Evolutionary conservation across 2,797 vertebrate genomes (phyloP).

Genomic region (Coccyzus lansbergi): DNA sequence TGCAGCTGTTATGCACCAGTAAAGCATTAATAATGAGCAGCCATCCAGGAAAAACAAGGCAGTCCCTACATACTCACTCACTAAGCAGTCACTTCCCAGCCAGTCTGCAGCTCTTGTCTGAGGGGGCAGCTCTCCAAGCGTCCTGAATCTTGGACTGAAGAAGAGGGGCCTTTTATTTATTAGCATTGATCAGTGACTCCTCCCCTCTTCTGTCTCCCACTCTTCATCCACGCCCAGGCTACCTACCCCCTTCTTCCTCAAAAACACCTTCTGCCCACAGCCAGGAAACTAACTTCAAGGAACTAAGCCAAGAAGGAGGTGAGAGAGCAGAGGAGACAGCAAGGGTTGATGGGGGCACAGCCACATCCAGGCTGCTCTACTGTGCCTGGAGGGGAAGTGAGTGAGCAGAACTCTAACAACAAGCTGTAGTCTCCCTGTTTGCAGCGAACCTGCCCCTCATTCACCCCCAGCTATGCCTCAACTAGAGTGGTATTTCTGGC

Average conservation of each 20-base stretch:
- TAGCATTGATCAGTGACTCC: constrained; percentile 53
- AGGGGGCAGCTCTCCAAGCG: background rate
- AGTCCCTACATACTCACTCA: constrained; percentile 66
- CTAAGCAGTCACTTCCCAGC: background rate
- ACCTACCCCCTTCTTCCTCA: constrained; percentile 12
- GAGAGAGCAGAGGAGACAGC: background rate
- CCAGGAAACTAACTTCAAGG: constrained; percentile 43
- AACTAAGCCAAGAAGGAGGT: constrained; percentile 3
- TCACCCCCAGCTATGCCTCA: background rate
- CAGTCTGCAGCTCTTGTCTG: constrained; percentile 5
- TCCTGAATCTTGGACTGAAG: background rate
- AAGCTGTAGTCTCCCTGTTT: background rate
- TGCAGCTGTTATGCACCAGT: background rate
- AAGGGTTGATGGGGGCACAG: background rate
- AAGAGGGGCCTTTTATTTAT: constrained; percentile 64
- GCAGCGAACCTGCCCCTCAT: rapidly evolving
- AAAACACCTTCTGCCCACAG: constrained; percentile 55
- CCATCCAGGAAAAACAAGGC: constrained; percentile 36
- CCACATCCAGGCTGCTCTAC: background rate
- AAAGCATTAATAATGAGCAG: background rate
- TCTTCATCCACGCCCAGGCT: constrained; percentile 49
- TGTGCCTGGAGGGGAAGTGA: background rate
- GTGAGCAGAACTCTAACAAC: background rate
- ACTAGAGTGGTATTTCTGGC: background rate
- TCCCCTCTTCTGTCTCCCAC: constrained; percentile 45